These are phyloP conservation scores for Chunga burmeisteri DNA, from an alignment of 2,113 vertebrate genomes.

Conservation along the genomic window DNA sequence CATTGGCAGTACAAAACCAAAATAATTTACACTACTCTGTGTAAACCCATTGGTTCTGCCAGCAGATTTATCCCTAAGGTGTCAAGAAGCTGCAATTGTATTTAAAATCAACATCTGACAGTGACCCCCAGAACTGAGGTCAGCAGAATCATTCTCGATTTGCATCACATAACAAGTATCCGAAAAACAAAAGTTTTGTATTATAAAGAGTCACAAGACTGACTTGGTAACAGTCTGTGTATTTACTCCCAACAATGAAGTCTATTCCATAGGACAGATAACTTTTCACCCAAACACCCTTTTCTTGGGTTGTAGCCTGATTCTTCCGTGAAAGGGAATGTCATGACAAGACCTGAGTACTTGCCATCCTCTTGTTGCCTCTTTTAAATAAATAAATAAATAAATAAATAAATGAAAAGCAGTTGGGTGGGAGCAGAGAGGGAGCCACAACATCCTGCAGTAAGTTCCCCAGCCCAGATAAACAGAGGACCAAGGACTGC, in stretches of 20 bases:
- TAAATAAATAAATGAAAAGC: not conserved
- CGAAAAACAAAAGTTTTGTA: not conserved
- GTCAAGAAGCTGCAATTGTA: not conserved
- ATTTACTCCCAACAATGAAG: not conserved
- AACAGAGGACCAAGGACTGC: not conserved
- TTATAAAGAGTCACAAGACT: not conserved
- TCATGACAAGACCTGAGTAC: not conserved
- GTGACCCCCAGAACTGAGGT: not conserved
- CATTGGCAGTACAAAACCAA: not conserved
- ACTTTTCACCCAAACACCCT: not conserved
- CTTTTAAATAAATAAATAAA: not conserved
- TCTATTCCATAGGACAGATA: not conserved
- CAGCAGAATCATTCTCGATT: not conserved
- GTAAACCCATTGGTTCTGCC: not conserved
- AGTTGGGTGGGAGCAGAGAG: rapidly evolving
- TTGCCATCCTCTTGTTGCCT: not conserved
- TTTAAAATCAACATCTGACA: not conserved
- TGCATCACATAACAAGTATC: not conserved
- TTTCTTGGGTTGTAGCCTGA: not conserved
- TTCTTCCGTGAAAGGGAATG: not conserved
- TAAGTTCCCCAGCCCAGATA: not conserved
- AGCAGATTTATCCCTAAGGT: not conserved
- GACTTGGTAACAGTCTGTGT: not conserved
- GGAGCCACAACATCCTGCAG: not conserved
- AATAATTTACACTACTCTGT: not conserved